Evolutionary conservation across 2,797 vertebrate species (phyloP).

Genomic region (Crocidura indochinensis): DNA sequence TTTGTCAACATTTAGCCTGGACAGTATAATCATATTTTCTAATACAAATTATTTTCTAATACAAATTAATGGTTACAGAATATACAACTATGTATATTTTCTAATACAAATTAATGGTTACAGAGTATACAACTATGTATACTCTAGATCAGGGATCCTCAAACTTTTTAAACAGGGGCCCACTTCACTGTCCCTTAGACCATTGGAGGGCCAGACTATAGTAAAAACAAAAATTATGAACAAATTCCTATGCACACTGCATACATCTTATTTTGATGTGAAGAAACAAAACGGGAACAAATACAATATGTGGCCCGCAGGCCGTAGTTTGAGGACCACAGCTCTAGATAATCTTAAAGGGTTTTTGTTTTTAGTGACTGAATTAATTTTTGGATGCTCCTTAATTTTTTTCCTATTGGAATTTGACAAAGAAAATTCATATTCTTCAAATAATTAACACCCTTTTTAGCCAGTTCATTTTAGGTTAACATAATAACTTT

Average conservation of each 20-base stretch:
- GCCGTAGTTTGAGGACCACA: too few species aligned
- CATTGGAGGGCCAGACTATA: too few species aligned
- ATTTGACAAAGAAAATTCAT: not conserved
- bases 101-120: not conserved
- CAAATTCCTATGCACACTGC: too few species aligned
- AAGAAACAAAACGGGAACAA: too few species aligned
- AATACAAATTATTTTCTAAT: too few species aligned
- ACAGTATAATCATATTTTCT: not conserved
- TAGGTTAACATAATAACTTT: not conserved
- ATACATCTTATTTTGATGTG: too few species aligned
- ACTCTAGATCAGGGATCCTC: too few species aligned
- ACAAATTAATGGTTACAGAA: not conserved
- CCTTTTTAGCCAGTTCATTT: not conserved
- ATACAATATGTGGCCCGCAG: too few species aligned
- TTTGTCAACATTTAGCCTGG: not conserved
- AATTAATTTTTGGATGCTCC: not conserved
- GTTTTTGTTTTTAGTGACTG: constrained; percentile 13
- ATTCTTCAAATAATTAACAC: not conserved
- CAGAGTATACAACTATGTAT: not conserved
- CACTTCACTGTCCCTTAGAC: too few species aligned
- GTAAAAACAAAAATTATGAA: too few species aligned
- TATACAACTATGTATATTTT: not conserved
- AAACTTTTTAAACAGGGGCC: too few species aligned
- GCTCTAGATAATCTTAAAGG: constrained; percentile 21
- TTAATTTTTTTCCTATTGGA: not conserved